These are phyloP conservation scores for Epinotia demarniana DNA, from an alignment of 2,888 invertebrate genomes.

Conservation along the genomic window DNA sequence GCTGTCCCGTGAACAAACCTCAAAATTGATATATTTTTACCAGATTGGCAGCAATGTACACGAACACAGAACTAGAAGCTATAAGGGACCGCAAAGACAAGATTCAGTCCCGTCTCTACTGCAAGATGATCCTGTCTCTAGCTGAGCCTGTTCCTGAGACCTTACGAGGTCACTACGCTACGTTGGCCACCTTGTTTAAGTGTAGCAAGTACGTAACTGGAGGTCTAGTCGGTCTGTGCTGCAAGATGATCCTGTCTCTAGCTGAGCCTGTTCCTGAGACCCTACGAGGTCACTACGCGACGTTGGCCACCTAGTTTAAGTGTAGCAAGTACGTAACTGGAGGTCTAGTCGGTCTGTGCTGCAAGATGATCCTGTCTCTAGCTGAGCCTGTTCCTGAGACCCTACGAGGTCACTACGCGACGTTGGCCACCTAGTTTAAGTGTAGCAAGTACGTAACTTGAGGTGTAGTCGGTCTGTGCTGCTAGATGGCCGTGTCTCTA, in stretches of 20 bases:
- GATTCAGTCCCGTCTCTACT: conserved; percentile 92
- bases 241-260: conserved; percentile 91
- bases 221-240: conserved; percentile 85
- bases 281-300: conserved; percentile 90
- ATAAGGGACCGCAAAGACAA: conserved; percentile 95
- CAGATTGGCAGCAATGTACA: conserved; percentile 94
- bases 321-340: conserved; percentile 68
- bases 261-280: conserved; percentile 86
- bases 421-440: conserved; percentile 88
- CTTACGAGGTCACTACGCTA: conserved; percentile 91
- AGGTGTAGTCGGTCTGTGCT: conserved; percentile 85
- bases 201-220: conserved; percentile 83
- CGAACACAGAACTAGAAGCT: conserved; percentile 93
- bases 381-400: conserved; percentile 91
- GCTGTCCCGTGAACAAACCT: neutral
- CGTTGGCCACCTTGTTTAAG: conserved; percentile 90
- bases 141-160: conserved; percentile 91
- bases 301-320: conserved; percentile 90
- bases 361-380: conserved; percentile 90
- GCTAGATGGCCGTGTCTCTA: conserved; percentile 91
- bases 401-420: conserved; percentile 91
- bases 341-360: conserved; percentile 75
- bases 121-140: conserved; percentile 91
- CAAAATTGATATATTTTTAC: neutral
- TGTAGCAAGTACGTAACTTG: conserved; percentile 83